A percentile compares a stretch with the other conserved stretches of the same genome.
These are phyloP conservation scores for Macaca mulatta DNA, from an alignment of 2,113 vertebrate species.

Conservation along the genomic window DNA sequence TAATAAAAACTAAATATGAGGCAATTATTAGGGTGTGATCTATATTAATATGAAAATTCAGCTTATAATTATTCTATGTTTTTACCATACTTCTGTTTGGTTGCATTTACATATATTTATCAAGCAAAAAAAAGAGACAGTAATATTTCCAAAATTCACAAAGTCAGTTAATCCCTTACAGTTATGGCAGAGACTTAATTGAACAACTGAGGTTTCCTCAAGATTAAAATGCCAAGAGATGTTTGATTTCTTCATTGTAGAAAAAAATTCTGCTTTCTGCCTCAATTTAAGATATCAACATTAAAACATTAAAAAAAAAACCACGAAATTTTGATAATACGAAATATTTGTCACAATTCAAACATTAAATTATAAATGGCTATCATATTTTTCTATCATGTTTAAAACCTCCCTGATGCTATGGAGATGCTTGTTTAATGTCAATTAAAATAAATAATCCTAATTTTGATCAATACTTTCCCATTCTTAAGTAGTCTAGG, in stretches of 20 bases:
- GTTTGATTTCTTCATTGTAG: neutral
- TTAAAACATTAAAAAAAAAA: neutral
- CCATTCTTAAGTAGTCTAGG: neutral
- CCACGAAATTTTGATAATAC: neutral
- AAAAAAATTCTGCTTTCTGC: neutral
- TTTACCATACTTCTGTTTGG: neutral
- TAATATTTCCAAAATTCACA: neutral
- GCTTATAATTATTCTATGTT: neutral
- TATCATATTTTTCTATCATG: neutral
- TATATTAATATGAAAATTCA: neutral
- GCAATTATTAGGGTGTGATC: neutral
- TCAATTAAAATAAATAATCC: neutral
- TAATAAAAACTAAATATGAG: neutral
- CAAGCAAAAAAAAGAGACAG: neutral
- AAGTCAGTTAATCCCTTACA: neutral
- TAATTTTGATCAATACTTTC: slow-evolving; percentile 44
- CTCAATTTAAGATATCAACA: neutral
- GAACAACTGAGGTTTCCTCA: neutral
- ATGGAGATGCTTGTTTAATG: neutral
- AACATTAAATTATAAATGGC: neutral
- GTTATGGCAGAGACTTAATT: neutral
- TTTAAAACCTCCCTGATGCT: neutral
- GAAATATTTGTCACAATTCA: neutral
- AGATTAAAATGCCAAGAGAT: neutral
- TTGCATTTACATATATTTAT: neutral